Evolutionary conservation across 2,113 vertebrate species (phyloP), one percentile per base, ranked within the genome.

Genomic region (Strix aluco): DNA sequence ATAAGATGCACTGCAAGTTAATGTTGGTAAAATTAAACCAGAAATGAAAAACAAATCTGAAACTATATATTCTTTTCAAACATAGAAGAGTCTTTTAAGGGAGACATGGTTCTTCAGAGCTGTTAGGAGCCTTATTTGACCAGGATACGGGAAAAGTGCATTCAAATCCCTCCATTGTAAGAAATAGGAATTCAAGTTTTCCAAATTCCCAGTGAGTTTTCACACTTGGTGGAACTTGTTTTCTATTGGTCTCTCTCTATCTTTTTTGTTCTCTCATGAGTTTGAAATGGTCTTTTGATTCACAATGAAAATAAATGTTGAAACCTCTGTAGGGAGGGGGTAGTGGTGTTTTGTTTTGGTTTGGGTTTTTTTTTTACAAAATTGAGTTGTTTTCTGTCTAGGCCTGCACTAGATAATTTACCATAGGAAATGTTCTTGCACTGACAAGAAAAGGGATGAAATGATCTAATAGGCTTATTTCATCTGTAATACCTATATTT

Each of bases 391-490:
- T 90, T 85, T 80, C 49, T 81, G 8, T 75, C 38, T 61, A 32
- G 29, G 21, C 9, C 29, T 84, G 11, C 23, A 57, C 18, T 63
- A 78, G 63, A 69, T 89, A 90, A 85, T 91, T 91, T 89, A 80
- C 40, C 27, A 27, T 15, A 89, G 65, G 52, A 94, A 91, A 92
- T 82, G 3, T 46, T 66, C 58, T 75, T 95, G 11, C 25, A 42
- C 32, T 81, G 82, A 58, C 46, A 85, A 81, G 26, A 23, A 86
- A 81, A 86, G 44, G 11, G 34, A 78, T 86, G n/a, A 92, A 81
- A 92, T 87, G 2, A 94, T 52, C 40, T 91, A 93, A 88, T 69
- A 63, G 79, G 52, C 72, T 96, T 90, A 86, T 92, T 96, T 96
- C 27, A 52, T 86, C 55, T 71, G 19, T 86, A 95, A 96, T 91